A percentile compares a stretch with the other conserved stretches of the same genome.
These are phyloP conservation scores for Cataglyphis albicans DNA, from an alignment of 2,888 invertebrate species.

Conservation along the genomic window DNA sequence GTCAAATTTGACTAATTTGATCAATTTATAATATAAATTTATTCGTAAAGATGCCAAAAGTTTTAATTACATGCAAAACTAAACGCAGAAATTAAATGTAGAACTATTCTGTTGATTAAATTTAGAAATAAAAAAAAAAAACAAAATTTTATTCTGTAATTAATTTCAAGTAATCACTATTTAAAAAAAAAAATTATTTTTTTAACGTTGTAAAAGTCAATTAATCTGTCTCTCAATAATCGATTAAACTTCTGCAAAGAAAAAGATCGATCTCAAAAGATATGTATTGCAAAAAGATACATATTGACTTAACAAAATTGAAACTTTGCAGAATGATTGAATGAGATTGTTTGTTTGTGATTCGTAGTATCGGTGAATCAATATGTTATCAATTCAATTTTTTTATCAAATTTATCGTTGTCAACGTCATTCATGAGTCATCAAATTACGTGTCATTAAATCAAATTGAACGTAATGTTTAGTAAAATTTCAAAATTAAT, in stretches of 20 bases:
- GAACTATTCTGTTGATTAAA: neutral
- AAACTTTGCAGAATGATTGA: neutral
- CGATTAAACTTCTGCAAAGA: neutral
- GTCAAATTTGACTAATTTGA: neutral
- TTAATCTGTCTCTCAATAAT: neutral
- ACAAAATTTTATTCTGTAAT: neutral
- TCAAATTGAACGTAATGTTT: neutral
- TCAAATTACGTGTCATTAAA: neutral
- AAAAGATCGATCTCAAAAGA: neutral
- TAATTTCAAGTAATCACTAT: neutral
- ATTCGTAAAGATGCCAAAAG: neutral
- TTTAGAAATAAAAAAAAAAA: neutral
- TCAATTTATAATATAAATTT: neutral
- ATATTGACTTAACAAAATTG: neutral
- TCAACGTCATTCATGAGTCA: neutral
- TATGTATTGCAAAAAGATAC: neutral
- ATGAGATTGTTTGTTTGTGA: constrained; percentile 1
- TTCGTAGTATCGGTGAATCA: neutral
- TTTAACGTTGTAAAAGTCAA: neutral
- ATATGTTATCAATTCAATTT: neutral
- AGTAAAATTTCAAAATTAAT: neutral
- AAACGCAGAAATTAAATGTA: neutral
- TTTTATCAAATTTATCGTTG: neutral
- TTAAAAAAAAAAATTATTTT: neutral
- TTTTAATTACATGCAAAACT: neutral